phyloP scores from a whole-genome alignment of 2,888 invertebrate genomes.

The Muschampia plurimacula region DNA sequence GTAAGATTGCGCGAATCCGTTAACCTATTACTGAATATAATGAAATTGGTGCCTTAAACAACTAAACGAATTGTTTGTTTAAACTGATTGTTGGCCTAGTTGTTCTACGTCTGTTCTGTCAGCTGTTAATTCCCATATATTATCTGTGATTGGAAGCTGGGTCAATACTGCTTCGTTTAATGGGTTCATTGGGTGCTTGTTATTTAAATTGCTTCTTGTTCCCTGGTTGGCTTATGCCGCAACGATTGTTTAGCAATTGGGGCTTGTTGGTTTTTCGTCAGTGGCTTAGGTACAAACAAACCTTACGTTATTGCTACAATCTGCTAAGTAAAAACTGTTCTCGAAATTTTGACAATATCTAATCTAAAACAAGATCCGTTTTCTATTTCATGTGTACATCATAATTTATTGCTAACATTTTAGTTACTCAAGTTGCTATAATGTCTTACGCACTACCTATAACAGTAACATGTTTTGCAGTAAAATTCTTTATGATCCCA shows the following conservation, averaged over 20 bases:
- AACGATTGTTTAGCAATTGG: not conserved
- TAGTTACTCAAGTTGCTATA: not conserved
- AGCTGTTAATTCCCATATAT: slow-evolving; percentile 77
- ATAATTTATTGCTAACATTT: not conserved
- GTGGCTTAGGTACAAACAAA: not conserved
- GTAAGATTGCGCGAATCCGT: slow-evolving; percentile 14
- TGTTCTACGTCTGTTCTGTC: slow-evolving; percentile 63
- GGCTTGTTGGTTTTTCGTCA: not conserved
- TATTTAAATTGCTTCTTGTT: slow-evolving; percentile 15
- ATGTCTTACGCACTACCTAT: not conserved
- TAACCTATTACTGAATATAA: slow-evolving; percentile 19
- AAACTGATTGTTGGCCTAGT: slow-evolving; percentile 49
- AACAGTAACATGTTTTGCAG: slow-evolving; percentile 7
- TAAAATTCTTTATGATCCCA: not conserved
- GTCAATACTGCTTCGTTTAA: slow-evolving; percentile 66
- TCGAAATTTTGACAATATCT: not conserved
- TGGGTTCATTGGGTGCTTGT: slow-evolving; percentile 23
- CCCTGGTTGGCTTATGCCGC: not conserved
- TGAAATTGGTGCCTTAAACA: slow-evolving; percentile 14
- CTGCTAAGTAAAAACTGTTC: not conserved
- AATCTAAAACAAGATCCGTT: not conserved
- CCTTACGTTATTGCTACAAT: not conserved
- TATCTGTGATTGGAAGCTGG: slow-evolving; percentile 77
- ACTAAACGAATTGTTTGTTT: slow-evolving; percentile 28
- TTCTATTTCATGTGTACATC: not conserved